A percentile compares a stretch with the other conserved stretches of the same genome.
phyloP scores from a whole-genome alignment of 2,888 invertebrate genomes.

The Hirtodrosophila confusa region DNA sequence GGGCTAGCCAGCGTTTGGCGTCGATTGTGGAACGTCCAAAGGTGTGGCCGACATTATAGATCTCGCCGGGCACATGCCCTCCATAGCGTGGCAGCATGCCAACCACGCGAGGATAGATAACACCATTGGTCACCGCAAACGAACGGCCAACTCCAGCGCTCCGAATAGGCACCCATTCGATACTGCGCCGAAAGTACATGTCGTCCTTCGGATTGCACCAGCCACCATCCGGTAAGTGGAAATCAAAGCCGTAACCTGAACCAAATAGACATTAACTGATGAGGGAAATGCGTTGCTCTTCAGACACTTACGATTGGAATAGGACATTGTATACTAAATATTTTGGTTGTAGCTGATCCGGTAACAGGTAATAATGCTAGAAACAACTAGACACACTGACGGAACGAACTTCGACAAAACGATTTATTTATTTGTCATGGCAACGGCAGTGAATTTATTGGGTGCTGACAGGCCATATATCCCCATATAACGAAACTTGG shows the following conservation, averaged over 20 bases:
- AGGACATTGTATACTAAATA: constrained; percentile 51
- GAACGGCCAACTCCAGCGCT: constrained; percentile 76
- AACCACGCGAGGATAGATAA: constrained; percentile 90
- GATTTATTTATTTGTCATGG: constrained; percentile 59
- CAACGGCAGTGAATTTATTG: constrained; percentile 40
- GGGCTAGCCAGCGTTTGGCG: constrained; percentile 89
- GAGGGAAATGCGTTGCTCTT: not conserved
- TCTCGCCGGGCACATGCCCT: constrained; percentile 91
- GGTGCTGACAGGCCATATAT: constrained; percentile 33
- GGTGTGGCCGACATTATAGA: constrained; percentile 90
- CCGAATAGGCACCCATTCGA: constrained; percentile 89
- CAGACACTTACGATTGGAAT: constrained; percentile 59
- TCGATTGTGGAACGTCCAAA: constrained; percentile 90
- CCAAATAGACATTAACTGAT: not conserved
- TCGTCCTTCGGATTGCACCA: constrained; percentile 90
- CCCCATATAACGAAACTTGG: constrained; percentile 8
- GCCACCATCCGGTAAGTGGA: constrained; percentile 87
- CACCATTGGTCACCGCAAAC: constrained; percentile 81
- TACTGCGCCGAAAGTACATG: constrained; percentile 89
- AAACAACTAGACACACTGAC: constrained; percentile 39
- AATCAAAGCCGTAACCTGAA: constrained; percentile 63
- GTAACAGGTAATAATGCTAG: constrained; percentile 5
- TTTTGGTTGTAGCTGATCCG: constrained; percentile 4
- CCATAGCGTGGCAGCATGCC: constrained; percentile 91
- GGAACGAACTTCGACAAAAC: constrained; percentile 60